Conservation (phyloP, 2,113 vertebrate genomes). For the Rutilus rutilus region DNA sequence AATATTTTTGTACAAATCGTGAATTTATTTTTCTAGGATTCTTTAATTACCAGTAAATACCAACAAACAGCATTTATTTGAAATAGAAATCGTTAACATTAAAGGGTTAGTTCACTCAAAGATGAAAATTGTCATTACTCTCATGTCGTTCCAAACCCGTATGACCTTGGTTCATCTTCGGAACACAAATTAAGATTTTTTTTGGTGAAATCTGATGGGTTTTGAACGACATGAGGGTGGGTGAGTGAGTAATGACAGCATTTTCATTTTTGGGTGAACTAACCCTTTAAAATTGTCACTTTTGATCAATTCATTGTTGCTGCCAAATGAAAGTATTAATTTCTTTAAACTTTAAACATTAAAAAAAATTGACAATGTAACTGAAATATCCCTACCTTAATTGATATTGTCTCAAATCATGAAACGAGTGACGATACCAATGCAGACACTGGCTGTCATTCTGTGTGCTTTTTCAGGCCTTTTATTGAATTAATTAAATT, state of each 20-base stretch:
- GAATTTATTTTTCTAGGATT: background rate
- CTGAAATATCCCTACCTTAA: background rate
- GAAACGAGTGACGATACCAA: background rate
- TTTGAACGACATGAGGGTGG: background rate
- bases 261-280: too few species aligned
- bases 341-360: background rate
- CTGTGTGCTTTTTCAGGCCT: background rate
- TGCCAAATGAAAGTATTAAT: background rate
- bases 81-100: too few species aligned
- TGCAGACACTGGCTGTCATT: background rate
- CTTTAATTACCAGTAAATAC: background rate
- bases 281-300: too few species aligned
- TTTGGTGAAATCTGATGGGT: too few species aligned
- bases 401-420: background rate
- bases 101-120: too few species aligned
- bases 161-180: too few species aligned
- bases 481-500: background rate
- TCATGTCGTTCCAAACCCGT: too few species aligned
- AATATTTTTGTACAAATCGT: background rate
- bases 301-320: background rate
- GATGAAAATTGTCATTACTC: too few species aligned
- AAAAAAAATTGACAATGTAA: background rate
- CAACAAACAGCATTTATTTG: too few species aligned
- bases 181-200: too few species aligned
- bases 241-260: too few species aligned